Percentiles rank a stretch among this genome's conserved stretches.
These are phyloP conservation scores for Monochamus saltuarius DNA, from an alignment of 1,140 invertebrate species.

Conservation along the genomic window DNA sequence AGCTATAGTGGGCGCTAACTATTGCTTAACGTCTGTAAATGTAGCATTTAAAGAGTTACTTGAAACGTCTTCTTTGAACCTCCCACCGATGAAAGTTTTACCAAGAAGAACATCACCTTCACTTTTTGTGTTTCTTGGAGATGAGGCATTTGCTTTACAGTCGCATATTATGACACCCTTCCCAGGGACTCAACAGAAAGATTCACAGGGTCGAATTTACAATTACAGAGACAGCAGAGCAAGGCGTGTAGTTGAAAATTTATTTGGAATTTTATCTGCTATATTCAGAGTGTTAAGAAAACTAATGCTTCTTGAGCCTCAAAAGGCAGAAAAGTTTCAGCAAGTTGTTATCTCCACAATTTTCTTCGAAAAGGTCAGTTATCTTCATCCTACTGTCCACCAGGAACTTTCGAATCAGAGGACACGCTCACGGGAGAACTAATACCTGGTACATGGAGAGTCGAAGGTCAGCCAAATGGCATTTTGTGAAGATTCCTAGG, in stretches of 20 bases:
- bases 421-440: conserved; percentile 3
- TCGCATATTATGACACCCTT: conserved; percentile 10
- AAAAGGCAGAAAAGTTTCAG: conserved; percentile 14
- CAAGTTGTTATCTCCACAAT: conserved; percentile 14
- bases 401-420: conserved; percentile 9
- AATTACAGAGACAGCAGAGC: background rate
- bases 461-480: conserved; percentile 19
- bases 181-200: conserved; percentile 8
- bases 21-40: conserved; percentile 1
- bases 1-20: conserved; percentile 3
- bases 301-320: conserved; percentile 10
- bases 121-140: background rate
- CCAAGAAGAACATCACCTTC: background rate
- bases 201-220: background rate
- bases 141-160: conserved; percentile 8
- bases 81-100: background rate
- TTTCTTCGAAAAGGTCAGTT: conserved; percentile 14
- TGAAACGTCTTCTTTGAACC: background rate
- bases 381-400: conserved; percentile 7
- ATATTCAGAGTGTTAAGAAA: conserved; percentile 5
- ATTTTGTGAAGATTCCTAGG: conserved; percentile 11
- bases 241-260: conserved; percentile 4
- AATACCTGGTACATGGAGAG: conserved; percentile 12
- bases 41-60: conserved; percentile 2
- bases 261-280: conserved; percentile 5